Percentiles rank a stretch among this genome's conserved stretches.
Evolutionary conservation across 2,888 invertebrate genomes (phyloP).

Genomic region (Neoaliturus tenellus): DNA sequence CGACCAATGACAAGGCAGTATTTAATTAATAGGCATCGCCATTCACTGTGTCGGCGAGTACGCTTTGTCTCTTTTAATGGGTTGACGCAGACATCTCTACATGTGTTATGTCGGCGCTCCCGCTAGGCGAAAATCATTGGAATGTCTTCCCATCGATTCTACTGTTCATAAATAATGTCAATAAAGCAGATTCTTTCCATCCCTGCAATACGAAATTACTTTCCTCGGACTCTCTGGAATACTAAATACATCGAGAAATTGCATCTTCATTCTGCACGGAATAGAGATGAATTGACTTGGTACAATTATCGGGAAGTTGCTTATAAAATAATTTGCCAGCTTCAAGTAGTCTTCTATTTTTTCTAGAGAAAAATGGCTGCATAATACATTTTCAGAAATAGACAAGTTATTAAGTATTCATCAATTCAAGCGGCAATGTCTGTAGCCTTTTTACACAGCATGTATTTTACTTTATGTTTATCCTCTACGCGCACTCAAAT

Average conservation of each 20-base stretch:
- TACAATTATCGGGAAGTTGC: too few relatives aligned
- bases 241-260: slow-evolving; percentile 13
- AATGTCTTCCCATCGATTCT: background rate
- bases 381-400: too few relatives aligned
- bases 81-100: background rate
- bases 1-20: slow-evolving; percentile 21
- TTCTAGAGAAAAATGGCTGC: too few relatives aligned
- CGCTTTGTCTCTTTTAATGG: background rate
- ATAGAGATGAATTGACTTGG: background rate
- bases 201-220: slow-evolving; percentile 1
- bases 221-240: background rate
- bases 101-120: background rate
- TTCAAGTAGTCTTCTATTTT: too few relatives aligned
- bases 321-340: too few relatives aligned
- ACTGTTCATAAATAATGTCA: slow-evolving; percentile 5
- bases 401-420: too few relatives aligned
- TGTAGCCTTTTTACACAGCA: too few relatives aligned
- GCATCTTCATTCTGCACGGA: background rate
- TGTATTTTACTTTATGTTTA: too few relatives aligned
- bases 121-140: background rate
- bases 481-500: too few relatives aligned
- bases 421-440: too few relatives aligned
- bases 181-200: slow-evolving; percentile 1
- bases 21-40: background rate
- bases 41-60: too few relatives aligned